Evolutionary conservation across 2,797 vertebrate genomes (phyloP).

Genomic region (Hirundo rustica): DNA sequence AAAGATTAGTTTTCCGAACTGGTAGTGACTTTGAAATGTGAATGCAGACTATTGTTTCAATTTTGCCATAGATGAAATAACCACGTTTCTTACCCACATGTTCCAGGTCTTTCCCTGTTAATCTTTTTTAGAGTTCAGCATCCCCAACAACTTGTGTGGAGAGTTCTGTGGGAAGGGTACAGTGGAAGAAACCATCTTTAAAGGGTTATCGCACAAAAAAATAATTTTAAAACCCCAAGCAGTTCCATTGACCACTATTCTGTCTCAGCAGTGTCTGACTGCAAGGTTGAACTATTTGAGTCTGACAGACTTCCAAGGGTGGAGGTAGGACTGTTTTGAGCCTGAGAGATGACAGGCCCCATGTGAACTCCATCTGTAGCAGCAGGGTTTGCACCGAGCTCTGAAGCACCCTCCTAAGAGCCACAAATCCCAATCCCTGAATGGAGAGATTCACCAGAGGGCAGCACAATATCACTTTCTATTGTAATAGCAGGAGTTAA

Average conservation of each 20-base stretch:
- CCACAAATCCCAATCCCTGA: neutral
- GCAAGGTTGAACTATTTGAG: neutral
- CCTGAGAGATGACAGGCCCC: neutral
- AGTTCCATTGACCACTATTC: neutral
- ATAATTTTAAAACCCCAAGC: rapidly evolving
- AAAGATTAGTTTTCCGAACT: neutral
- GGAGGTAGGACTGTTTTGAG: neutral
- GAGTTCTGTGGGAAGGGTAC: neutral
- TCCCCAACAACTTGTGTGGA: neutral
- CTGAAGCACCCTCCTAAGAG: neutral
- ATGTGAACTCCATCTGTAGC: neutral
- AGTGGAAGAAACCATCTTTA: neutral
- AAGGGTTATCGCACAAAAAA: neutral
- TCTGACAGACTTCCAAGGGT: neutral
- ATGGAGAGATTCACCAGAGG: slow-evolving; percentile 13
- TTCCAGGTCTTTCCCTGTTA: neutral
- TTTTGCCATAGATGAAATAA: neutral
- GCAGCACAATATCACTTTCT: slow-evolving; percentile 44
- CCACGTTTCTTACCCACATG: neutral
- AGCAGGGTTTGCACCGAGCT: neutral
- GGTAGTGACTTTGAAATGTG: neutral
- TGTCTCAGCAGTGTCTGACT: neutral
- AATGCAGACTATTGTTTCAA: neutral
- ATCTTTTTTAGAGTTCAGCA: neutral
- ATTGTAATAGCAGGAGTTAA: neutral